These are phyloP conservation scores for Drosophila willistoni DNA, from an alignment of 1,140 invertebrate species.

Conservation along the genomic window DNA sequence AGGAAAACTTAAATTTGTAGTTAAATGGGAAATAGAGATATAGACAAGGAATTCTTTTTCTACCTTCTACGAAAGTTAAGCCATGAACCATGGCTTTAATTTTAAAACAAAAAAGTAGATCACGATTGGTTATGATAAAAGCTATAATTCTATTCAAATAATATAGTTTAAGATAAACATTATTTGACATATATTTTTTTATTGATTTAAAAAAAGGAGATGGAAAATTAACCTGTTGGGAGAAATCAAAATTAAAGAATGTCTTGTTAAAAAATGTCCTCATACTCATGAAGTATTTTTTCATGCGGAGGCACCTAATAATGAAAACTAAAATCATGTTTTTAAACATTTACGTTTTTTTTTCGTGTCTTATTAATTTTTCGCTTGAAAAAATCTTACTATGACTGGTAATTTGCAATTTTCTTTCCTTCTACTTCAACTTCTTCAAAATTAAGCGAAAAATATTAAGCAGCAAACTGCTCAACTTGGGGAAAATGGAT, in stretches of 20 bases:
- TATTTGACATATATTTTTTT: no score
- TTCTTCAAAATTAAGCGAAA: constrained; percentile 27
- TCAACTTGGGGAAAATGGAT: constrained; percentile 36
- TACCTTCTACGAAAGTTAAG: no score
- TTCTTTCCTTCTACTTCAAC: constrained; percentile 1
- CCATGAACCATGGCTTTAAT: no score
- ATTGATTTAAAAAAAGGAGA: no score
- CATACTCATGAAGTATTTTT: neutral
- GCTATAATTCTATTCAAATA: no score
- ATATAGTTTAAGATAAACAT: no score
- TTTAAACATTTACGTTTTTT: neutral
- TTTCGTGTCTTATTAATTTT: constrained; percentile 6
- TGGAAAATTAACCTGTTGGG: no score
- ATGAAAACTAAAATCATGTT: neutral
- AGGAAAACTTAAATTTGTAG: neutral
- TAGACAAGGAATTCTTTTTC: no score
- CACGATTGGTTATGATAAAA: no score
- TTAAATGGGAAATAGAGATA: neutral
- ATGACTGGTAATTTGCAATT: constrained; percentile 14
- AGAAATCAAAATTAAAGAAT: no score
- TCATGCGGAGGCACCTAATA: neutral
- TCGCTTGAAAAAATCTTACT: constrained; percentile 8
- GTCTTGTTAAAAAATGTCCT: no score
- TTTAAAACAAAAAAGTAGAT: no score
- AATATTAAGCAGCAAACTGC: constrained; percentile 44